Evolutionary conservation across 2,113 vertebrate genomes (phyloP).

Genomic region (Cnemophilus loriae): DNA sequence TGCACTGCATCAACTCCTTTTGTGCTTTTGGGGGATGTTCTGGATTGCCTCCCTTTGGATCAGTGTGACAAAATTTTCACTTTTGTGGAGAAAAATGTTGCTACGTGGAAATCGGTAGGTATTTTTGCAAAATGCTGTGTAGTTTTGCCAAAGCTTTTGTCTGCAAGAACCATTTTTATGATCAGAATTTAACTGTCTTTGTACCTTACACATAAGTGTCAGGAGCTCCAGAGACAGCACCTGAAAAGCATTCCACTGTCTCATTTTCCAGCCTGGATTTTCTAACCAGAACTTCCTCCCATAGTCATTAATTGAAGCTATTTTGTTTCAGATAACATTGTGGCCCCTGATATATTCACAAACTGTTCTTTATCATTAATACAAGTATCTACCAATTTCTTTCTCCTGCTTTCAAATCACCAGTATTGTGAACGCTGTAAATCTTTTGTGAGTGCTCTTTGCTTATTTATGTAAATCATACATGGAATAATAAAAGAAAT

Average conservation of each 20-base stretch:
- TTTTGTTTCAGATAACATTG: background rate
- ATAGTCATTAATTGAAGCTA: background rate
- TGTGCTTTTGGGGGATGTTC: slow-evolving; percentile 90
- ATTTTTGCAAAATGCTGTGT: background rate
- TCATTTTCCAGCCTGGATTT: background rate
- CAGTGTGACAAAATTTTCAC: slow-evolving; percentile 96
- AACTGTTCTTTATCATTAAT: background rate
- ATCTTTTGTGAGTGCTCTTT: background rate
- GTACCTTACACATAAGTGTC: background rate
- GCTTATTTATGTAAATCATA: background rate
- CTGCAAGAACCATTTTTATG: background rate
- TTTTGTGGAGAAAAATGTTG: slow-evolving; percentile 97
- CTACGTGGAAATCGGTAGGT: slow-evolving; percentile 96
- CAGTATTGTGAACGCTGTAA: background rate
- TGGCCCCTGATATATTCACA: background rate
- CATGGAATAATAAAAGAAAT: background rate
- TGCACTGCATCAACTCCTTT: slow-evolving; percentile 95
- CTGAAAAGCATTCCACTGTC: background rate
- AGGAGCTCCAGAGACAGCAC: background rate
- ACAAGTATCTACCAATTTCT: background rate
- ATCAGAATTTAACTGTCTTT: background rate
- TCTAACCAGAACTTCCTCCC: background rate
- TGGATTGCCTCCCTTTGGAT: slow-evolving; percentile 95
- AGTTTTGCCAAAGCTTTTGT: background rate
- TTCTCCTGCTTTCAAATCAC: background rate